These are phyloP conservation scores for Typhlichthys subterraneus DNA, from an alignment of 2,797 vertebrate species.

Conservation along the genomic window DNA sequence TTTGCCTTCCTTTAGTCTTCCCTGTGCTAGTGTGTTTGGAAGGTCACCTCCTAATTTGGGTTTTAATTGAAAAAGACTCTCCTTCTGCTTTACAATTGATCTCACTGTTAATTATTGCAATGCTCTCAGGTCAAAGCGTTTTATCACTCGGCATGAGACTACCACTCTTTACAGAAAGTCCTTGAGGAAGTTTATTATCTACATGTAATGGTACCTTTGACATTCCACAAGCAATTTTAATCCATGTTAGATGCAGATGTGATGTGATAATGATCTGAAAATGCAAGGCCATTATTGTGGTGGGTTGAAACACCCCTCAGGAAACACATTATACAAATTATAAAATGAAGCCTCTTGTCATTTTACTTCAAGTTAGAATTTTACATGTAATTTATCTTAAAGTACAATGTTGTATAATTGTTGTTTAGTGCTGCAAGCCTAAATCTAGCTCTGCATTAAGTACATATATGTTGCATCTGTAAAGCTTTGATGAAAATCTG, in stretches of 20 bases:
- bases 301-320: conserved; percentile 20
- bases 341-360: background rate
- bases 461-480: conserved; percentile 5
- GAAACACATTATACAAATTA: conserved; percentile 18
- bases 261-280: conserved; percentile 24
- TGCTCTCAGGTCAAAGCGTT: conserved; percentile 62
- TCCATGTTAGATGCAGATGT: conserved; percentile 8
- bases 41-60: conserved; percentile 74
- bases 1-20: conserved; percentile 56
- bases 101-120: conserved; percentile 69
- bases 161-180: conserved; percentile 28
- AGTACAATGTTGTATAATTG: too few relatives aligned
- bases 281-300: conserved; percentile 24
- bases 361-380: background rate
- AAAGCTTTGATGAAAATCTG: conserved; percentile 12
- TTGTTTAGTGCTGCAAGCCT: background rate
- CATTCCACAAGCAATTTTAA: conserved; percentile 6
- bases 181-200: conserved; percentile 11
- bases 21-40: conserved; percentile 66
- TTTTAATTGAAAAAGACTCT: conserved; percentile 75
- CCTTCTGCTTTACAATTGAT: conserved; percentile 71
- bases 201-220: background rate
- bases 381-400: background rate
- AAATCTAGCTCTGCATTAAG: background rate
- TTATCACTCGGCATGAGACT: conserved; percentile 17